A percentile compares a stretch with the other conserved stretches of the same genome.
Conservation (phyloP, 2,888 invertebrate species). For the Caenorhabditis zanzibari region DNA sequence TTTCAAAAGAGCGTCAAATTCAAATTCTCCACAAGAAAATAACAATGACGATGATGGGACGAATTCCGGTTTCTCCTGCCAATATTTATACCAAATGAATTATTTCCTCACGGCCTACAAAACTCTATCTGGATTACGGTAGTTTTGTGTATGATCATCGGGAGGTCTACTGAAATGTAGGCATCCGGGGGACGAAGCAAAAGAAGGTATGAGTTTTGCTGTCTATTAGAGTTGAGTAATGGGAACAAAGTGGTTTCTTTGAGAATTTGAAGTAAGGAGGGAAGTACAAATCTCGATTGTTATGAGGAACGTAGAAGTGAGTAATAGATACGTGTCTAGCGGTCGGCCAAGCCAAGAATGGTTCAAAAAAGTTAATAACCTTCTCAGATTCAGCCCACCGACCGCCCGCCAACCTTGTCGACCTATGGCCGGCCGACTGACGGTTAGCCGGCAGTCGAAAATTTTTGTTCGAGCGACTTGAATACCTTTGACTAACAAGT, state of each 20-base stretch:
- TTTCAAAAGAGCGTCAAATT: not conserved
- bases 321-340: no score
- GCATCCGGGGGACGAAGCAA: not conserved
- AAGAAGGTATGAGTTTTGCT: not conserved
- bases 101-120: not conserved
- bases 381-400: no score
- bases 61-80: not conserved
- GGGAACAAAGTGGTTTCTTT: not conserved
- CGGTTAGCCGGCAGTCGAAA: no score
- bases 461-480: no score
- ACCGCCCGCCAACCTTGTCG: no score
- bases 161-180: not conserved
- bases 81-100: not conserved
- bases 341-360: no score
- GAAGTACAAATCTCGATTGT: no score
- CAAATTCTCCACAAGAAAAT: not conserved
- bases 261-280: no score
- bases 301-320: no score
- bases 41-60: not conserved
- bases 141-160: not conserved
- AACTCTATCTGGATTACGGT: not conserved
- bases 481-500: no score
- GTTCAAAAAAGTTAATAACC: no score
- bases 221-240: not conserved
- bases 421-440: no score